Conservation (phyloP, 2,888 invertebrate genomes). For the Drosophila differens region DNA sequence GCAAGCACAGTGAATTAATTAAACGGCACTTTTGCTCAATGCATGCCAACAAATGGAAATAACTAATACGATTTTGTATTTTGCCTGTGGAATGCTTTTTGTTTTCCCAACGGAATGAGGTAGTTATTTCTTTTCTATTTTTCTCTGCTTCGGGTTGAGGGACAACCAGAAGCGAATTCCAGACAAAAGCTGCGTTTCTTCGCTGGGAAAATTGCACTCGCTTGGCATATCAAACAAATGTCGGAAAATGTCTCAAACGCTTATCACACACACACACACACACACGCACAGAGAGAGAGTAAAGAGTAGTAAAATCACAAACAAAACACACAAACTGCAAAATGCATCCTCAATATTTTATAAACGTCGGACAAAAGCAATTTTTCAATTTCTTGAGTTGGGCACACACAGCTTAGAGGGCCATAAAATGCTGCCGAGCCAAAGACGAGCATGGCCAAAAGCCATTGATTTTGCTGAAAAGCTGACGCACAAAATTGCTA, state of each 20-base stretch:
- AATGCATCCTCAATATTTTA: constrained; percentile 69
- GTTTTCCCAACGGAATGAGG: constrained; percentile 49
- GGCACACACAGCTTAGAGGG: constrained; percentile 66
- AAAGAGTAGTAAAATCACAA: constrained; percentile 4
- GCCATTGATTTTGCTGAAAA: constrained; percentile 20
- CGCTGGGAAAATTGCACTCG: constrained; percentile 10
- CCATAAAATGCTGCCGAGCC: constrained; percentile 59
- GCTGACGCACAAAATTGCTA: constrained; percentile 46
- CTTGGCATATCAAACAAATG: constrained; percentile 41
- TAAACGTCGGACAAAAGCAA: constrained; percentile 71
- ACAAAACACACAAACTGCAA: constrained; percentile 16
- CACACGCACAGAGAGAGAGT: background rate
- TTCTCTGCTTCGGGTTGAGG: constrained; percentile 9
- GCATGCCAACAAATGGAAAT: constrained; percentile 2
- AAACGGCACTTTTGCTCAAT: constrained; percentile 29
- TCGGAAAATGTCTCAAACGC: constrained; percentile 61
- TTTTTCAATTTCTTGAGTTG: constrained; percentile 70
- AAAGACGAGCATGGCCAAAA: constrained; percentile 18
- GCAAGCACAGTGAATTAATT: constrained; percentile 26
- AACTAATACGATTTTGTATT: constrained; percentile 7
- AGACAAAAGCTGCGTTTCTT: constrained; percentile 4
- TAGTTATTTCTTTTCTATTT: background rate
- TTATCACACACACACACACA: constrained; percentile 45
- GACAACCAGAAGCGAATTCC: constrained; percentile 49
- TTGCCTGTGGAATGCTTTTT: constrained; percentile 31